Conservation (phyloP, 2,797 vertebrate species). For the Gorsachius magnificus region DNA sequence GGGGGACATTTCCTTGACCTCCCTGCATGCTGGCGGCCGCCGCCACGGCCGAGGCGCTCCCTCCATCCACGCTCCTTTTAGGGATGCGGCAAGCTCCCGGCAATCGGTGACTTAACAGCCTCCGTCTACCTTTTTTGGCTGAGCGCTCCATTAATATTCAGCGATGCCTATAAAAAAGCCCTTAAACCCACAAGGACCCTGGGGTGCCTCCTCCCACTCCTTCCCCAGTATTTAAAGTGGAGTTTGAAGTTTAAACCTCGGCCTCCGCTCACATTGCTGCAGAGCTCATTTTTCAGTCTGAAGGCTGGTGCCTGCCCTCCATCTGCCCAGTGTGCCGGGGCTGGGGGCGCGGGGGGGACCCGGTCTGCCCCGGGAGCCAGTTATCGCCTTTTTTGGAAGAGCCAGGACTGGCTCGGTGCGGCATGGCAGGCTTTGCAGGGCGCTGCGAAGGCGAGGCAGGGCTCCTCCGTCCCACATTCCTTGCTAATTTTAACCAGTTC, state of each 20-base stretch:
- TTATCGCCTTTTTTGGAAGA: slow-evolving; percentile 58
- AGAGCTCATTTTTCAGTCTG: fast-evolving
- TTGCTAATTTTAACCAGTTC: slow-evolving; percentile 70
- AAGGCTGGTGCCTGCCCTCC: not conserved
- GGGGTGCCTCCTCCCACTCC: not conserved
- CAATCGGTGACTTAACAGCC: not conserved
- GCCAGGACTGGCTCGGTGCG: not conserved
- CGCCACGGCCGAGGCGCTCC: fast-evolving
- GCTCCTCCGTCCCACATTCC: slow-evolving; percentile 59
- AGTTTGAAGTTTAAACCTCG: not conserved
- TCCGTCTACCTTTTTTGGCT: not conserved
- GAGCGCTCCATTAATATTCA: not conserved
- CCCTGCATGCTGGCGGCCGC: fast-evolving
- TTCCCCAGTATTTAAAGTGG: fast-evolving
- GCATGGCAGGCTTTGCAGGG: not conserved
- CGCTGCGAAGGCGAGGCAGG: not conserved
- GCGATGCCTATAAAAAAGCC: fast-evolving
- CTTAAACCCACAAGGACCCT: not conserved
- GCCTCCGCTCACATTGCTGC: fast-evolving
- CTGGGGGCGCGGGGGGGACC: not conserved
- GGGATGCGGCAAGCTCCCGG: not conserved
- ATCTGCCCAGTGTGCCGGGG: not conserved
- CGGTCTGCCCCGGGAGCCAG: not conserved
- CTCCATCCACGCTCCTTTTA: not conserved
- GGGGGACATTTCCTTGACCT: not conserved